Base-by-base conservation (phyloP, 2,113 vertebrate species). In the Hydrolagus affinis region DNA sequence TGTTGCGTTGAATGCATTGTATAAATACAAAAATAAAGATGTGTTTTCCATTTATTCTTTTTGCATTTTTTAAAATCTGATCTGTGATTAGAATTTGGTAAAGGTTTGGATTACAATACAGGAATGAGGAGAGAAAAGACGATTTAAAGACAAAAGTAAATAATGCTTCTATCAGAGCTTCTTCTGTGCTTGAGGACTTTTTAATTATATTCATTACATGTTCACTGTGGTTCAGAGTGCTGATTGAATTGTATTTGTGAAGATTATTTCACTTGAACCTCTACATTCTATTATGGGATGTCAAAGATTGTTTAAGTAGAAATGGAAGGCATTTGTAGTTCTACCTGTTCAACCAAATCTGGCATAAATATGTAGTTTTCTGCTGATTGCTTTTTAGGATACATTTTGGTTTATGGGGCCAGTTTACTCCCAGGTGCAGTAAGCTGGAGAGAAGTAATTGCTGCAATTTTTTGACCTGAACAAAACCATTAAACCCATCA, bases 21-120 rank as follows among this genome's bases (percentile, higher is more conserved):
- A 30, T 23, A 80, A 80, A 66, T 80, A 80, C 62, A 80, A 62
- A 62, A 75, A 75, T 21, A 75, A 56, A 69, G 66, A 69, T 69
- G 17, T 44, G 44, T 69, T 73, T 32, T 28, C 14, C n/a, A 57
- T 1, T 80, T 80, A 25, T 80, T 68, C 10, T 28, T 44, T 66
- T 66, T 83, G 62, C 62, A 32, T 83, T 62, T 9, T 80, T 64
- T 83, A 83, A 83, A 66, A 83, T 30, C 60, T 66, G 23, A 64
- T 57, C 30, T 64, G 14, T 66, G 23, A 15, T 23, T 71, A 77
- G 15, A 56, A 32, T 8, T 62, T 62, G n/a, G 12, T 28, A 68
- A 66, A 23, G 3, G 25, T 77, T n/a, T 60, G 23, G 59, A 77
- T 25, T 28, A 25, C 64, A 66, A 66, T 83, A 25, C 10, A 83